phyloP scores from a whole-genome alignment of 2,113 vertebrate species.

The Pelecanoides urinatrix region DNA sequence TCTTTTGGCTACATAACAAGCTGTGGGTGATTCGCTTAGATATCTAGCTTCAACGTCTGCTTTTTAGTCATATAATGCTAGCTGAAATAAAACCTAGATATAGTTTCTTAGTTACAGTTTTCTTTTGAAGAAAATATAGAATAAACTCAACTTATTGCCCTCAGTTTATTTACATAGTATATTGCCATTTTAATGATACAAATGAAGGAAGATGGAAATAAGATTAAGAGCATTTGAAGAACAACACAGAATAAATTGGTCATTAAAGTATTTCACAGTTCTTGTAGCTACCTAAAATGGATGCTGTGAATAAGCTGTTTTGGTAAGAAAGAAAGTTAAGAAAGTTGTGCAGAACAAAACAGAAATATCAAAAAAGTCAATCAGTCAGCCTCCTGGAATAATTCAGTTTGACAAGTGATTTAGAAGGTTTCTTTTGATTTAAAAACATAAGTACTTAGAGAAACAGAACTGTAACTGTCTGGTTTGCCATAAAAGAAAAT shows the following conservation, averaged over 20 bases:
- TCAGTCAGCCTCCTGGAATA: background rate
- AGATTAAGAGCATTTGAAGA: background rate
- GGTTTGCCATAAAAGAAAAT: background rate
- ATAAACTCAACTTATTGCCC: background rate
- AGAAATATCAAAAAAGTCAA: background rate
- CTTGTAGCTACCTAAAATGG: background rate
- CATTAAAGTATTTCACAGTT: background rate
- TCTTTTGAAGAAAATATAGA: background rate
- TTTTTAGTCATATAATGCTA: background rate
- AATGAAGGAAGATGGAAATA: background rate
- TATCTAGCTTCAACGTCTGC: background rate
- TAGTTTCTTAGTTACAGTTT: background rate
- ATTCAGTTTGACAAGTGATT: background rate
- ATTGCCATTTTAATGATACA: background rate
- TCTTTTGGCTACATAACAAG: background rate
- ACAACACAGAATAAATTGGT: background rate
- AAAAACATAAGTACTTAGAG: background rate
- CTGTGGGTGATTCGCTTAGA: background rate
- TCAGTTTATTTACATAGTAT: background rate
- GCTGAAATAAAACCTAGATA: background rate
- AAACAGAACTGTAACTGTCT: background rate
- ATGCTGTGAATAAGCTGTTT: background rate
- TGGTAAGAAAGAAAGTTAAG: background rate
- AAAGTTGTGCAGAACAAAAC: background rate
- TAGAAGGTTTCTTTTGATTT: background rate